Evolutionary conservation across 2,888 invertebrate species (phyloP).

Genomic region (Gerris lacustris): DNA sequence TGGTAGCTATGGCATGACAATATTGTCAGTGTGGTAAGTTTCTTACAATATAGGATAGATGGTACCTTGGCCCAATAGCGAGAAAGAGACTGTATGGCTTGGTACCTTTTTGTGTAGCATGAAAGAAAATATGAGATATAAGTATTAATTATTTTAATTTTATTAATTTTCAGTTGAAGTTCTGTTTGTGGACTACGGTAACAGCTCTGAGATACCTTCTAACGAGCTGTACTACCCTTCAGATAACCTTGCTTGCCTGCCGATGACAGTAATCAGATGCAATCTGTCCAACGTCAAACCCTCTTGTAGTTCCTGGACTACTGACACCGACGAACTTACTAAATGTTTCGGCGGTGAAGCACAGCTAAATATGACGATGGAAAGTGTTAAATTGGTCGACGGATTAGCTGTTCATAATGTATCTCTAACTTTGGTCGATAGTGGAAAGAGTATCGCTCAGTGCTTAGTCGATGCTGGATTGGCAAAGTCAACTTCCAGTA

Average conservation of each 20-base stretch:
- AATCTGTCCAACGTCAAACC: slow-evolving; percentile 50
- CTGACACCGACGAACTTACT: slow-evolving; percentile 31
- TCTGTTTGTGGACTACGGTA: slow-evolving; percentile 65
- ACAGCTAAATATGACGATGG: slow-evolving; percentile 30
- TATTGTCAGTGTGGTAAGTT: no score
- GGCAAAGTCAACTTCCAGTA: slow-evolving; percentile 8
- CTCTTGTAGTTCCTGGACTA: slow-evolving; percentile 25
- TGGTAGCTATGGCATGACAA: no score
- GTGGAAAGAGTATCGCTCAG: slow-evolving; percentile 12
- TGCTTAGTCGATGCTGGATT: slow-evolving; percentile 14
- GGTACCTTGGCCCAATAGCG: no score
- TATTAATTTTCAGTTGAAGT: slow-evolving; percentile 36
- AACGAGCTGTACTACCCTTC: slow-evolving; percentile 53
- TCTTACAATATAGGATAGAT: no score
- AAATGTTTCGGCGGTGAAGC: background rate
- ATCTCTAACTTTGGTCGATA: slow-evolving; percentile 4
- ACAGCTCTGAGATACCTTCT: slow-evolving; percentile 49
- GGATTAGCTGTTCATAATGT: slow-evolving; percentile 11
- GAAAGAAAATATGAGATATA: no score
- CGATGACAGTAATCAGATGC: slow-evolving; percentile 59
- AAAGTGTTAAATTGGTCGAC: slow-evolving; percentile 27
- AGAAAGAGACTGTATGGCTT: no score
- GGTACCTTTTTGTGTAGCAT: no score
- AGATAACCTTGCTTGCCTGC: slow-evolving; percentile 51
- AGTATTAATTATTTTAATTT: no score